Percentiles rank a stretch among this genome's conserved stretches.
phyloP scores from a whole-genome alignment of 1,140 invertebrate genomes.

The Lepidotrigona ventralis region DNA sequence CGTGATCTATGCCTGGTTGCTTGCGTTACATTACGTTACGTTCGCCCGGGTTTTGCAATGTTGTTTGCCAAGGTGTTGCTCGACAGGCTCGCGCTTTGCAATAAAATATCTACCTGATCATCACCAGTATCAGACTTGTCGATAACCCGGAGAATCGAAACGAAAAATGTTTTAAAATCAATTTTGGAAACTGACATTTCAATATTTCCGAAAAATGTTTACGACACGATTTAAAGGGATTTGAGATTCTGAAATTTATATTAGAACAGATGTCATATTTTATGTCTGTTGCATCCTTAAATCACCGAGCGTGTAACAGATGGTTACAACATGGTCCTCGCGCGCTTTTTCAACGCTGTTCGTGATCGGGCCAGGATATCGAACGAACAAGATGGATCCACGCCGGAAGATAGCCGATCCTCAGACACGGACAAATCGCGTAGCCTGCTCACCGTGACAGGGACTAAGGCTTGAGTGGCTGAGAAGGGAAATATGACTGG shows the following conservation, averaged over 20 bases:
- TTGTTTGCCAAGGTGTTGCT: background rate
- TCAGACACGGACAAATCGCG: background rate
- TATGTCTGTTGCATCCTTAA: background rate
- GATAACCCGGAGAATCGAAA: no score
- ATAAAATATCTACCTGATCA: background rate
- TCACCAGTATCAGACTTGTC: background rate
- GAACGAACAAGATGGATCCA: background rate
- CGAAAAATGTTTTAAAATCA: no score
- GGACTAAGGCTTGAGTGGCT: background rate
- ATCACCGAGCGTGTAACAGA: background rate
- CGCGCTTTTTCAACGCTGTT: background rate
- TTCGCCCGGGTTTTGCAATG: background rate
- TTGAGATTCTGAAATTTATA: no score
- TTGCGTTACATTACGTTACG: background rate
- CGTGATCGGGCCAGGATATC: background rate
- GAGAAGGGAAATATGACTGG: background rate
- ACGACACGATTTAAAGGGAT: no score
- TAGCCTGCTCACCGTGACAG: background rate
- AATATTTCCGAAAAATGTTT: no score
- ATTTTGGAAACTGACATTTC: no score
- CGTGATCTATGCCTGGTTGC: background rate
- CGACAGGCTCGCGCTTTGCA: background rate
- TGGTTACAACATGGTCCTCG: conserved; percentile 8
- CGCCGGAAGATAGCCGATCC: background rate
- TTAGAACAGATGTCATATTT: no score